Evolutionary conservation across 1,140 invertebrate species (phyloP).

Genomic region (Tachypleus tridentatus): DNA sequence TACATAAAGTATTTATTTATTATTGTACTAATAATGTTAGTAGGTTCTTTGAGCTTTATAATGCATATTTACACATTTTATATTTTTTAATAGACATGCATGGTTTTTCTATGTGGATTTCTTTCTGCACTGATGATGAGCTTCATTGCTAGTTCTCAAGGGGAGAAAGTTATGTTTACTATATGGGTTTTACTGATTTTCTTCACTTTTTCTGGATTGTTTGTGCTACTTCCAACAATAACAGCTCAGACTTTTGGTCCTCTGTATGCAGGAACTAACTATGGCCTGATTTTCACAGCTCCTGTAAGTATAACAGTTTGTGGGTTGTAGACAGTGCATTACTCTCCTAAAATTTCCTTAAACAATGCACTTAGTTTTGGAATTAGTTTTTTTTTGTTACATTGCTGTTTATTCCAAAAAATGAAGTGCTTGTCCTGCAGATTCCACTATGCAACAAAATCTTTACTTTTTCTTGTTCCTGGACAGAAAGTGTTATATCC

Average conservation of each 20-base stretch:
- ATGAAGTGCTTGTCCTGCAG: no score
- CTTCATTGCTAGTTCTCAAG: conserved; percentile 7
- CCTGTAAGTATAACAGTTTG: conserved; percentile 19
- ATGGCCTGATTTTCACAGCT: conserved; percentile 28
- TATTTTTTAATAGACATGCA: conserved; percentile 7
- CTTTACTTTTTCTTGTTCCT: no score
- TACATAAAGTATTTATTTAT: not conserved
- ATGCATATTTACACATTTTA: not conserved
- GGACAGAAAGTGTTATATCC: no score
- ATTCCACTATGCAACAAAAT: no score
- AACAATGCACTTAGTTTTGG: no score
- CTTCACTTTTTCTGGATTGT: conserved; percentile 30
- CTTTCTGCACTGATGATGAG: conserved; percentile 11
- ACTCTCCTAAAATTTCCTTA: no score
- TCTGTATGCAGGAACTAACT: conserved; percentile 25
- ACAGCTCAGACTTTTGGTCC: conserved; percentile 27
- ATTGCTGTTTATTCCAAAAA: no score
- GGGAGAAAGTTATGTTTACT: conserved; percentile 20
- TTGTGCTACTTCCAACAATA: conserved; percentile 29
- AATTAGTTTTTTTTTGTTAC: no score
- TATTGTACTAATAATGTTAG: conserved; percentile 1
- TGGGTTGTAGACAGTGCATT: no score
- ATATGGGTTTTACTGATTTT: conserved; percentile 28
- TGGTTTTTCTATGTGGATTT: not conserved
- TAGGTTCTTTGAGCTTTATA: not conserved